phyloP scores from a whole-genome alignment of 2,113 vertebrate species.

The Macrotus californicus region DNA sequence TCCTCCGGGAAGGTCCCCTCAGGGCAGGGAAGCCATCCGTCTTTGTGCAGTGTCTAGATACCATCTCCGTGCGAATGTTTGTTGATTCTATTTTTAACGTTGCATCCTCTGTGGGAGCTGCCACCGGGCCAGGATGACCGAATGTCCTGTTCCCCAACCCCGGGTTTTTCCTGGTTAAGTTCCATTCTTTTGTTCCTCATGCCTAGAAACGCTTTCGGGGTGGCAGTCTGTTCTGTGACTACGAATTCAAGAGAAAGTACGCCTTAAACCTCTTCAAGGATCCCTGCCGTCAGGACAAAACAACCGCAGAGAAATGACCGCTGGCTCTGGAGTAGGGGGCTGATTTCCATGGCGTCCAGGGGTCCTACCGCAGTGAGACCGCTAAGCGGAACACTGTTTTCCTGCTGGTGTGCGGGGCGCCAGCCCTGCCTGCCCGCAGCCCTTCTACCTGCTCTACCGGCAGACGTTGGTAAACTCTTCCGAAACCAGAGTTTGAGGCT shows the following conservation, averaged over 20 bases:
- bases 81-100: conserved; percentile 65
- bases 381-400: not conserved
- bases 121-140: conserved; percentile 34
- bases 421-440: not conserved
- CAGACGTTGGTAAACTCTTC: conserved; percentile 17
- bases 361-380: not conserved
- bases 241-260: not conserved
- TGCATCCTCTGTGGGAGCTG: conserved; percentile 38
- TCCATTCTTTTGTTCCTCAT: conserved; percentile 42
- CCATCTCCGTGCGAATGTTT: conserved; percentile 45
- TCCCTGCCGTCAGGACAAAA: conserved; percentile 40
- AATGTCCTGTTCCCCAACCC: conserved; percentile 28
- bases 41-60: conserved; percentile 43
- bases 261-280: not conserved
- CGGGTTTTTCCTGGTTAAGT: conserved; percentile 42
- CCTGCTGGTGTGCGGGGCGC: not conserved
- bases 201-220: conserved; percentile 34
- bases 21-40: conserved; percentile 20
- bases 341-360: not conserved
- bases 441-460: not conserved
- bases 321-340: not conserved
- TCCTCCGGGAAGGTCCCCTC: not conserved
- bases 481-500: not conserved
- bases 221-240: not conserved
- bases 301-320: conserved; percentile 36